Base-by-base conservation (phyloP, 2,888 invertebrate species). In the Acholoe squamosa region DNA sequence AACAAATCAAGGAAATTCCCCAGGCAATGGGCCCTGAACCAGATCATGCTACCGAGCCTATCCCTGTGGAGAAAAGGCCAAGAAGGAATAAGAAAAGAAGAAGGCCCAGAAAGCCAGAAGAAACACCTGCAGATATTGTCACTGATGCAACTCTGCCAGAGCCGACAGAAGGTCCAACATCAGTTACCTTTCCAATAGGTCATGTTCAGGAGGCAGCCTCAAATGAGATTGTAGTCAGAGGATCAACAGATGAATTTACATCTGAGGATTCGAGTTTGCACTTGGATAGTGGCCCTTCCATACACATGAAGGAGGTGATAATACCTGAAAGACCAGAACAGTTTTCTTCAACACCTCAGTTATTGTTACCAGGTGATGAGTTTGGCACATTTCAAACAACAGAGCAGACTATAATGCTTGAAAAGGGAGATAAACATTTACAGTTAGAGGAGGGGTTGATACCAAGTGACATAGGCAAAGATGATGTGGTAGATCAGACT, bases 81-180 rank as follows among this genome's bases (percentile, higher is more conserved):
- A 80, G 76, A 76, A 25, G 76, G 16, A 76, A 76, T 76, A 76
- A 31, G 76, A 76, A 76, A 76, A 76, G 31, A 25, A 76, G 76
- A 31, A 76, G 31, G 16, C 31, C 76, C 7, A 76, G 31, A 25
- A n/a, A n/a, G 7, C 76, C 61, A 61, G 61, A 61, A 19, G n/a
- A 61, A n/a, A 19, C 61, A 61, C 61, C n/a, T 61, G n/a, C 14
- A 61, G 61, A 61, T 19, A n/a, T 61, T 19, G 19, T n/a, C 5
- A 3, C 3, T n/a, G 61, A 61, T n/a, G n/a, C 3, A n/a, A 7
- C 61, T 61, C 1, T n/a, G 19, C n/a, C 61, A 3, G 19, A 61
- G 14, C 14, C 19, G 7, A 0, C 71, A 71, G 71, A 71, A 28
- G 3, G 25, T 0, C 71, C 28, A n/a, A 25, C 12, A 25, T 71